Conservation (phyloP, 1,140 invertebrate genomes). For the Eciton burchellii region DNA sequence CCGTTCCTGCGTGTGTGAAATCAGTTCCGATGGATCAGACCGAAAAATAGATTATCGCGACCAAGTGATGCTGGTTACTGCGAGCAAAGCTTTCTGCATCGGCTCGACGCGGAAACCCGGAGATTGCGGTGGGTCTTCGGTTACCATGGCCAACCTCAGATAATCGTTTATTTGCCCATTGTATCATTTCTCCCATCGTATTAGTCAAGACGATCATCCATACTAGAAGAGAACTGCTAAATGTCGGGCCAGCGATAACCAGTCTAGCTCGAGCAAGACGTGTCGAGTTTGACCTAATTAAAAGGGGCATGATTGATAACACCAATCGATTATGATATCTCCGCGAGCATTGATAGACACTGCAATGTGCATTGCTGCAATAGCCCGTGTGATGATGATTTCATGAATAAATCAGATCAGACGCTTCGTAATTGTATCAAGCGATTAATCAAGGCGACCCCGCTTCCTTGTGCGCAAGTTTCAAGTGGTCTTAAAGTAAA, state of each 20-base stretch:
- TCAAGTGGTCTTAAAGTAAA: conserved; percentile 22
- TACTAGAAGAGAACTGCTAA: background rate
- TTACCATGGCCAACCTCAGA: conserved; percentile 73
- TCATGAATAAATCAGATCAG: conserved; percentile 12
- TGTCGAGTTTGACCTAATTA: background rate
- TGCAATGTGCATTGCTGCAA: background rate
- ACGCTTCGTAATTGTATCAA: conserved; percentile 14
- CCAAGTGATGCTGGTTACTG: conserved; percentile 56
- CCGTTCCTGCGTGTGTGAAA: conserved; percentile 73
- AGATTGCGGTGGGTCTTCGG: conserved; percentile 76
- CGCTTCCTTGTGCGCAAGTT: background rate
- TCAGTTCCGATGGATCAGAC: conserved; percentile 69
- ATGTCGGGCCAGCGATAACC: too few species aligned
- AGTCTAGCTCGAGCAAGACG: background rate
- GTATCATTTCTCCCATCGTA: conserved; percentile 60
- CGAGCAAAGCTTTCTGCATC: too few species aligned
- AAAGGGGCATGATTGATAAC: conserved; percentile 2
- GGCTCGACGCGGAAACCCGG: conserved; percentile 73
- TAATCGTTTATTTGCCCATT: conserved; percentile 73
- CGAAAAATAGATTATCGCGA: conserved; percentile 71
- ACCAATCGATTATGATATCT: conserved; percentile 9
- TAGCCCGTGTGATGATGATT: background rate
- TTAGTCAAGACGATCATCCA: conserved; percentile 71
- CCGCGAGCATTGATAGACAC: background rate
- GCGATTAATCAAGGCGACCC: conserved; percentile 25